Evolutionary conservation across 2,113 vertebrate species (phyloP).

Genomic region (Sphyrna mokarran): DNA sequence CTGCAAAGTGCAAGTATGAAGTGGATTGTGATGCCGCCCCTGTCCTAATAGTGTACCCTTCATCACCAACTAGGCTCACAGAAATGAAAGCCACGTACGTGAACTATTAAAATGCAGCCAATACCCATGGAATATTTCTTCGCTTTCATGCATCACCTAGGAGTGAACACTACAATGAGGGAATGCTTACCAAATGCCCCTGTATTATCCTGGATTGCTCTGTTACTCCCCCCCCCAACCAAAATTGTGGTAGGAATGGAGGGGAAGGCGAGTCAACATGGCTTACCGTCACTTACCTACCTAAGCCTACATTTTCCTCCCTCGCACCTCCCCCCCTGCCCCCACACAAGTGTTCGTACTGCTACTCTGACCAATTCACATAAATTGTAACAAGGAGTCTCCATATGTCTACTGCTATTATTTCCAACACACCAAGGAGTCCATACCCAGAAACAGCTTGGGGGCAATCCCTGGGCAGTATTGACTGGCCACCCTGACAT

Average conservation of each 20-base stretch:
- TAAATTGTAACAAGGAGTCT: background rate
- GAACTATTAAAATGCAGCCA: background rate
- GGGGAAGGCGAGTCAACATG: background rate
- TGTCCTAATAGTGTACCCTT: background rate
- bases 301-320: background rate
- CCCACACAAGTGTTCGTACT: background rate
- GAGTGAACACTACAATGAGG: background rate
- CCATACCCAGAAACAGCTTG: background rate
- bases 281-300: background rate
- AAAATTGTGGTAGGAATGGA: background rate
- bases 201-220: background rate
- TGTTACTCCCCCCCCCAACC: background rate
- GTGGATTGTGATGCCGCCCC: background rate
- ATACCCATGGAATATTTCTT: background rate
- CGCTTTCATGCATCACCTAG: background rate
- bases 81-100: background rate
- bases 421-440: background rate
- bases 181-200: background rate
- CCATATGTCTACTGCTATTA: background rate
- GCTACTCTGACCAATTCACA: background rate
- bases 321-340: background rate
- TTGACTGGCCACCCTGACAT: background rate
- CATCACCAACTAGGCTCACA: background rate
- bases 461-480: background rate
- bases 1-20: background rate